phyloP scores from a whole-genome alignment of 2,888 invertebrate genomes.

The Sinelater perroti region DNA sequence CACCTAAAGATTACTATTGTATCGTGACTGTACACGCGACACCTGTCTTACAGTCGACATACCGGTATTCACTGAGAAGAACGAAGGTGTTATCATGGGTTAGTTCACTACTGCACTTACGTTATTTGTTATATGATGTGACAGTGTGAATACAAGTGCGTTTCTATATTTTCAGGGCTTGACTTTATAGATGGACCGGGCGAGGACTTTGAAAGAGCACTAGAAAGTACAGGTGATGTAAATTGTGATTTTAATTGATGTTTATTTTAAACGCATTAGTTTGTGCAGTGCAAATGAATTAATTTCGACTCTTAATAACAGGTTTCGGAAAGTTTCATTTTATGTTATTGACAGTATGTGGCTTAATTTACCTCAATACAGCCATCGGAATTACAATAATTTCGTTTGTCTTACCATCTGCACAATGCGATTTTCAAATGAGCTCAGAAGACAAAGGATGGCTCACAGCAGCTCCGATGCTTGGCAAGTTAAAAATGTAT shows the following conservation, averaged over 20 bases:
- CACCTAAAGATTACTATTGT: slow-evolving; percentile 49
- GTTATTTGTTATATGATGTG: slow-evolving; percentile 38
- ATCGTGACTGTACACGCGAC: slow-evolving; percentile 32
- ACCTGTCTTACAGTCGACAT: slow-evolving; percentile 23
- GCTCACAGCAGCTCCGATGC: slow-evolving; percentile 79
- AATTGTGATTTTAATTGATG: slow-evolving; percentile 2
- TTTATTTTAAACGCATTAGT: background rate
- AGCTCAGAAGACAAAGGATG: slow-evolving; percentile 80
- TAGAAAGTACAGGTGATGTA: slow-evolving; percentile 76
- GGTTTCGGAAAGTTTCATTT: slow-evolving; percentile 87
- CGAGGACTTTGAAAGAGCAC: slow-evolving; percentile 77
- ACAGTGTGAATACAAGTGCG: too few relatives aligned
- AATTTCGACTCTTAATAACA: too few relatives aligned
- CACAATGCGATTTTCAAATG: slow-evolving; percentile 84
- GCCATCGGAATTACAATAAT: slow-evolving; percentile 83
- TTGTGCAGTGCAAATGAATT: too few relatives aligned
- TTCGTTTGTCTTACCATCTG: slow-evolving; percentile 84
- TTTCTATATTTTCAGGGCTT: slow-evolving; percentile 65
- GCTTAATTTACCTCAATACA: slow-evolving; percentile 83
- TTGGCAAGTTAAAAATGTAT: slow-evolving; percentile 67
- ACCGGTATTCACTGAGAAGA: background rate
- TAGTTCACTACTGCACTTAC: slow-evolving; percentile 29
- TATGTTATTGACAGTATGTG: slow-evolving; percentile 76
- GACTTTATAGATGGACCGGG: slow-evolving; percentile 77
- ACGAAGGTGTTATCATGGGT: slow-evolving; percentile 39